Evolutionary conservation across 1,140 invertebrate genomes (phyloP).

Genomic region (Glomeris maerens): DNA sequence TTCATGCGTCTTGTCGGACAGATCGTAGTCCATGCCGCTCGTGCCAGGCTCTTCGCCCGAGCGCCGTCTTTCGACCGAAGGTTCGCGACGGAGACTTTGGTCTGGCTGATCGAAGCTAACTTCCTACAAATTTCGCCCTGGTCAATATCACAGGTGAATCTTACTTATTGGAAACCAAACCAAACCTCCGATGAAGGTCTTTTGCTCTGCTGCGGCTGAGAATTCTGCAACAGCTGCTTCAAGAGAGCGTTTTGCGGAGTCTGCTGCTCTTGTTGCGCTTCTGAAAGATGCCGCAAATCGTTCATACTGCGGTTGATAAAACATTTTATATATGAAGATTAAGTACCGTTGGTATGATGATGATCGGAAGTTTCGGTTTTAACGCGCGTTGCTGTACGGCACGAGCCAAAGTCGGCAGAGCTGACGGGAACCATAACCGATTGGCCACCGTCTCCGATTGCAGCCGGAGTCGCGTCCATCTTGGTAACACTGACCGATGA

Average conservation of each 20-base stretch:
- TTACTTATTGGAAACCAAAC: no score
- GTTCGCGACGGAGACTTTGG: no score
- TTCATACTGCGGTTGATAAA: conserved; percentile 3
- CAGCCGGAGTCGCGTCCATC: conserved; percentile 6
- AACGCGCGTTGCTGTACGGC: neutral
- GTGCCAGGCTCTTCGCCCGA: no score
- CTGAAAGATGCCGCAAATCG: neutral
- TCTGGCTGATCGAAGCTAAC: no score
- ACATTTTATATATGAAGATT: conserved; percentile 9
- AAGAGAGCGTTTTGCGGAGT: conserved; percentile 62
- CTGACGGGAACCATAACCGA: neutral
- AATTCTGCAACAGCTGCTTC: conserved; percentile 78
- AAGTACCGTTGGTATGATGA: conserved; percentile 8
- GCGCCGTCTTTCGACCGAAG: no score
- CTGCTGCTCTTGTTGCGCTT: conserved; percentile 13
- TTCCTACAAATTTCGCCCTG: no score
- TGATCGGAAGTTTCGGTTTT: conserved; percentile 5
- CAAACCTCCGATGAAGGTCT: no score
- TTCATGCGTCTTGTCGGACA: neutral
- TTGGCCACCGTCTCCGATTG: neutral
- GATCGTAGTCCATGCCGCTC: no score
- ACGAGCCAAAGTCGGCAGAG: neutral
- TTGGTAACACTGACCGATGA: no score
- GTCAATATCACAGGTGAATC: no score
- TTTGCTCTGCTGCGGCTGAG: no score